These are phyloP conservation scores for Gila robusta DNA, from an alignment of 2,797 vertebrate genomes.

Conservation along the genomic window DNA sequence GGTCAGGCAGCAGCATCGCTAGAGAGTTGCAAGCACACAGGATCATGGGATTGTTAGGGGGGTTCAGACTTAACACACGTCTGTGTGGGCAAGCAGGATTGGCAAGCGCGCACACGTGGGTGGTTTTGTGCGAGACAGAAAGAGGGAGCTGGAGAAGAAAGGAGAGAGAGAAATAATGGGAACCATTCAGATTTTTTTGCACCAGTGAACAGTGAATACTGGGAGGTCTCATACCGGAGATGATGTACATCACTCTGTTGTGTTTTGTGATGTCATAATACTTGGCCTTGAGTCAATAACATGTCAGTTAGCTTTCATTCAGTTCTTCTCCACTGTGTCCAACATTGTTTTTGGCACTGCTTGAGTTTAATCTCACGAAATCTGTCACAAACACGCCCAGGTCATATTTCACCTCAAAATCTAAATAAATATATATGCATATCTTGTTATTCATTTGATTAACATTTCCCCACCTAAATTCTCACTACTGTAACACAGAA, in stretches of 20 bases:
- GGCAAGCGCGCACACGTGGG: constrained; percentile 72
- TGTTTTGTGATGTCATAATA: constrained; percentile 39
- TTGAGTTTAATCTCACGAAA: constrained; percentile 1
- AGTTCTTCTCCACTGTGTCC: background rate
- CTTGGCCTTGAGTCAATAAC: constrained; percentile 35
- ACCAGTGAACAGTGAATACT: constrained; percentile 47
- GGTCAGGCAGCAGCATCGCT: constrained; percentile 75
- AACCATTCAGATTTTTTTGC: constrained; percentile 60
- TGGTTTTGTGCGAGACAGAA: constrained; percentile 69
- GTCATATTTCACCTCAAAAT: constrained; percentile 13
- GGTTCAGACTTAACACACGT: constrained; percentile 58
- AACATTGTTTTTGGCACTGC: constrained; percentile 20
- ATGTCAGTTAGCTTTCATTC: constrained; percentile 22
- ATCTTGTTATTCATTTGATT: background rate
- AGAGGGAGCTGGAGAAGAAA: constrained; percentile 44
- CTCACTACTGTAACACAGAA: background rate
- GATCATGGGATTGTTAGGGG: constrained; percentile 68
- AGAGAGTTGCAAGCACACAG: constrained; percentile 68
- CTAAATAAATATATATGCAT: background rate
- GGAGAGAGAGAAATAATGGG: constrained; percentile 62
- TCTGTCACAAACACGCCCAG: background rate
- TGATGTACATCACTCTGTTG: constrained; percentile 33
- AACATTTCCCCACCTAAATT: constrained; percentile 29
- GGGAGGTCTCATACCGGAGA: constrained; percentile 25
- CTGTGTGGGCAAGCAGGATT: constrained; percentile 71